Base-by-base conservation (phyloP, 1,140 invertebrate species). In the Caligus rogercresseyi region DNA sequence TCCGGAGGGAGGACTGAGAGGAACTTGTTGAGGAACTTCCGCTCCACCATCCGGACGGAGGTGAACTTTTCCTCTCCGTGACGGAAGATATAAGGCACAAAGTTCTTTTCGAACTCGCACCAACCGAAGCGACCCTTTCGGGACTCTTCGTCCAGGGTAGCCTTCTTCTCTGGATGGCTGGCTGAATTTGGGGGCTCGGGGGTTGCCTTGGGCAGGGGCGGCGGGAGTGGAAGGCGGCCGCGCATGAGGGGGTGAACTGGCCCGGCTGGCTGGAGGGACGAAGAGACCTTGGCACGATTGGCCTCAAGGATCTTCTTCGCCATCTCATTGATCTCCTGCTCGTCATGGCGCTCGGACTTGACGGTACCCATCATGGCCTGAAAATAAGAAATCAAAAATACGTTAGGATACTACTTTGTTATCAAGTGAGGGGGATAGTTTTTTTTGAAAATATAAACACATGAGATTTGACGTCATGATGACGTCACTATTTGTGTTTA, bases 31-130 rank as follows among this genome's bases (percentile, higher is more conserved):
- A 89, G 74, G 31, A 88, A 75, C 74, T 89, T 86, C 67, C 81
- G 80, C 72, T 95, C 90, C 52, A 92, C 83, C 78, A 94, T 91
- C 26, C 88, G 78, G 51, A 94, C 89, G 15, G 89, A 84, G 71
- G 88, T 87, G 72, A 87, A 93, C 70, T 87, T 87, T 68, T 90
- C 87, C 54, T 67, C 24, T 7, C 18, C 80, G 14, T 79, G 79
- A 13, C 90, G 79, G 67, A 85, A 81, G 61, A 96, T 86, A 69
- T 85, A 91, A 1, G 91, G 91, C 69, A 95, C 84, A 72, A 85
- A 83, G 64, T 81, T 80, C 68, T 85, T 85, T 52, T 86, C 88
- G 54, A 92, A 80, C 61, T 81, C 83, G 21, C 81, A 81, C 90
- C 90, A 94, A 24, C 87, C 88, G 73, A 93, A 94, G 68, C 84